Percentiles rank a stretch among this genome's conserved stretches.
phyloP scores from a whole-genome alignment of 2,797 vertebrate genomes.

The Iguana delicatissima region DNA sequence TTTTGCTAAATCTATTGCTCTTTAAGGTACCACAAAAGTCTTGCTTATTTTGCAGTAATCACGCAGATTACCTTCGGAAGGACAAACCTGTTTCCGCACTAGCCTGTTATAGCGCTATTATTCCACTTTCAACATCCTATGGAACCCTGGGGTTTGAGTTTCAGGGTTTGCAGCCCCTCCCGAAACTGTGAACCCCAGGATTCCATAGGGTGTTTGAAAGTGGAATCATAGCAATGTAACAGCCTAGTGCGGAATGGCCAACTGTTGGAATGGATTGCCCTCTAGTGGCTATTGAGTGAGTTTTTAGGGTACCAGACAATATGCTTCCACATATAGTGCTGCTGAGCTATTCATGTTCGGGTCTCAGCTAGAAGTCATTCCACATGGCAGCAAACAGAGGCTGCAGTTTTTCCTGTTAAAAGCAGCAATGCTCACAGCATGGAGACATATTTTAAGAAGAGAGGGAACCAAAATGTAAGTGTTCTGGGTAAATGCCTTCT shows the following conservation, averaged over 20 bases:
- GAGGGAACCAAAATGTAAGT: not conserved
- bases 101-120: too few relatives aligned
- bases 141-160: too few relatives aligned
- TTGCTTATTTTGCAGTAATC: not conserved
- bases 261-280: not conserved
- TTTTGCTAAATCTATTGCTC: not conserved
- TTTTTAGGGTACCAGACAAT: not conserved
- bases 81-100: too few relatives aligned
- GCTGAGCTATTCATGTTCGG: not conserved
- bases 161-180: too few relatives aligned
- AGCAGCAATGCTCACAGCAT: not conserved
- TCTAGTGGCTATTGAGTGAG: constrained; percentile 1
- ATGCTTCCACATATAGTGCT: not conserved
- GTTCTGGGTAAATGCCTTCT: not conserved
- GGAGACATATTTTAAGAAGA: not conserved
- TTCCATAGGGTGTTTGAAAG: too few relatives aligned
- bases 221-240: too few relatives aligned
- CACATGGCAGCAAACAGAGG: not conserved
- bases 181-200: too few relatives aligned
- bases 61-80: too few relatives aligned
- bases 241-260: too few relatives aligned
- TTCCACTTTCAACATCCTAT: too few relatives aligned
- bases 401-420: not conserved
- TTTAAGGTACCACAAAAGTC: not conserved
- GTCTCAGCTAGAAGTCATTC: not conserved